Conservation (phyloP, 2,888 invertebrate species). For the Rhogogaster chlorosoma region DNA sequence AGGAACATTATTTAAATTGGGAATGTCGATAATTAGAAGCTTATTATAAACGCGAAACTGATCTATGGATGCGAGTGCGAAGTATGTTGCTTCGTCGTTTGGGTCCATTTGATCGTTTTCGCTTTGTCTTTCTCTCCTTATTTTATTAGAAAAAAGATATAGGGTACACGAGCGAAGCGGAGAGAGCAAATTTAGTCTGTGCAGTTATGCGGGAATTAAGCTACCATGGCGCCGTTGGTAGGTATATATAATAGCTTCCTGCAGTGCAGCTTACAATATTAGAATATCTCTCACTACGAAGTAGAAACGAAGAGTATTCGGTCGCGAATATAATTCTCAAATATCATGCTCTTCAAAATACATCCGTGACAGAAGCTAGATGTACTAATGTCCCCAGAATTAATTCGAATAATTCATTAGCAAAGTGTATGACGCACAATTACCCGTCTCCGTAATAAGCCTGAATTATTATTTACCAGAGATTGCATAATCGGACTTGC, state of each 20-base stretch:
- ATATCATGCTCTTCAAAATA: background rate
- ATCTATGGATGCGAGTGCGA: background rate
- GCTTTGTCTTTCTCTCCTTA: background rate
- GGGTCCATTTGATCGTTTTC: conserved; percentile 14
- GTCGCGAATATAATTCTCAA: conserved; percentile 13
- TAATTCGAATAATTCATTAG: conserved; percentile 8
- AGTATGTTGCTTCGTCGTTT: background rate
- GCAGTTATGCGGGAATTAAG: conserved; percentile 46
- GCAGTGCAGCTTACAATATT: conserved; percentile 32
- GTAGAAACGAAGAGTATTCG: background rate
- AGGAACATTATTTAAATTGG: background rate
- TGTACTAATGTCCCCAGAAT: background rate
- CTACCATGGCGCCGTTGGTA: conserved; percentile 9
- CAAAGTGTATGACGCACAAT: conserved; percentile 28
- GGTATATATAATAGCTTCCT: conserved; percentile 43
- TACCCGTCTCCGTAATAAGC: background rate
- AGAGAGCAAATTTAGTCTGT: conserved; percentile 29
- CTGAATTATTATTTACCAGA: background rate
- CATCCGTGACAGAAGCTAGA: background rate
- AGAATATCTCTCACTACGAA: background rate
- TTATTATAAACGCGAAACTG: background rate
- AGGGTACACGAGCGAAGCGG: conserved; percentile 9
- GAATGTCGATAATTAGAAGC: background rate
- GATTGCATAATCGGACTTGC: background rate
- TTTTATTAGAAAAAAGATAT: background rate